These are phyloP conservation scores for Drosophila flavopinicola DNA, from an alignment of 2,888 invertebrate genomes.

Conservation along the genomic window DNA sequence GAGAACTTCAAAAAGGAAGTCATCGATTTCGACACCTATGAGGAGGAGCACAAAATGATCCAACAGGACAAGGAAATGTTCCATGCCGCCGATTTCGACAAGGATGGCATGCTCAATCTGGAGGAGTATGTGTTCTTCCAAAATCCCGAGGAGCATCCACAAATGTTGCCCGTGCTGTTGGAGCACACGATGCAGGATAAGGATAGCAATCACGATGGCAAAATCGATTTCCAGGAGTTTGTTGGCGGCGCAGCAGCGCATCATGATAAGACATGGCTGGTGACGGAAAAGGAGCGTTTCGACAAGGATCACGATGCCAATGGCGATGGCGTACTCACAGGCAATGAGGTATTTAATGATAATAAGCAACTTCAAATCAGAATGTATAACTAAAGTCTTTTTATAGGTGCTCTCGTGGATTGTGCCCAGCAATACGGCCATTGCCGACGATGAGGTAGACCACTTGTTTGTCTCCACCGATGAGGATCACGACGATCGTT, in stretches of 20 bases:
- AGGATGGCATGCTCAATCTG: slow-evolving; percentile 90
- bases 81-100: slow-evolving; percentile 92
- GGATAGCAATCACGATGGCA: slow-evolving; percentile 93
- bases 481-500: slow-evolving; percentile 91
- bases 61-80: slow-evolving; percentile 95
- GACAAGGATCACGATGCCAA: slow-evolving; percentile 94
- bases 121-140: slow-evolving; percentile 95
- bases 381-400: background rate
- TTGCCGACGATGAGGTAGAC: slow-evolving; percentile 94
- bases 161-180: slow-evolving; percentile 92
- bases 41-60: slow-evolving; percentile 87
- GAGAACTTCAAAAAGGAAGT: slow-evolving; percentile 85
- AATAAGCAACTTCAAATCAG: background rate
- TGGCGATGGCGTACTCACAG: slow-evolving; percentile 91
- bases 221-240: slow-evolving; percentile 89
- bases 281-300: slow-evolving; percentile 92
- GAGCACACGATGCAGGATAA: slow-evolving; percentile 94
- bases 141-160: slow-evolving; percentile 96
- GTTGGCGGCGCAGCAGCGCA: slow-evolving; percentile 85
- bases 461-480: slow-evolving; percentile 95
- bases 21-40: slow-evolving; percentile 85
- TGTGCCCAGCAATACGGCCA: slow-evolving; percentile 94
- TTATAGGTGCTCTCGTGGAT: slow-evolving; percentile 91
- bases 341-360: slow-evolving; percentile 87
- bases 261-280: slow-evolving; percentile 90